These are phyloP conservation scores for Mormyrus hasselquistii DNA, from an alignment of 2,797 vertebrate genomes.

Conservation along the genomic window DNA sequence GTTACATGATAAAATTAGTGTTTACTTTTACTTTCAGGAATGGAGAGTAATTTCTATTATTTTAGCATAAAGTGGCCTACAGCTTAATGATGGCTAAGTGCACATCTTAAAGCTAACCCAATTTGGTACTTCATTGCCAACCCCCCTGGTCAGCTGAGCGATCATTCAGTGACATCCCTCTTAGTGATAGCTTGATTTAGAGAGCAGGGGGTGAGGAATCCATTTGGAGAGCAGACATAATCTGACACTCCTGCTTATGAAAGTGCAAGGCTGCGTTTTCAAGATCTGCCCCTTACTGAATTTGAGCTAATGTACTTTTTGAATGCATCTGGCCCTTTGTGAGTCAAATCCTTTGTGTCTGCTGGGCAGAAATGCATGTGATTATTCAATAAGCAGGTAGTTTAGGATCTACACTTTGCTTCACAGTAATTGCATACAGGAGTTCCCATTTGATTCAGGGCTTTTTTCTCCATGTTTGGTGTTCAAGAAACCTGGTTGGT, in stretches of 20 bases:
- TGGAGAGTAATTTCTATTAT: neutral
- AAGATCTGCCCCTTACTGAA: neutral
- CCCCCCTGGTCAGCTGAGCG: neutral
- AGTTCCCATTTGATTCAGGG: neutral
- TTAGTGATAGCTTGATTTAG: constrained; percentile 15
- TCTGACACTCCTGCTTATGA: neutral
- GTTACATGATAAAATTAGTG: neutral
- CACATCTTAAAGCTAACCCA: neutral
- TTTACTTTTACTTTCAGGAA: neutral
- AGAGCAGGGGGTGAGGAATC: neutral
- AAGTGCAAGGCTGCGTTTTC: neutral
- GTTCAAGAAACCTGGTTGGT: neutral
- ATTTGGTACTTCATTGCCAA: neutral
- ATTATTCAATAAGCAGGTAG: neutral
- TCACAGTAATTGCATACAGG: neutral
- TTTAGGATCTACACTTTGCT: neutral
- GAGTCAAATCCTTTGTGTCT: neutral
- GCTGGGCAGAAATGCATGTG: neutral
- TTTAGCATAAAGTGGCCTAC: neutral
- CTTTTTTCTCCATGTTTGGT: neutral
- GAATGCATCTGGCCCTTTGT: neutral
- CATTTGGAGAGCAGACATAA: neutral
- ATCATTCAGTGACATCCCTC: constrained; percentile 10
- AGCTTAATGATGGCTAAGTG: neutral
- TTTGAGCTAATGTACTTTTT: neutral